Conservation (phyloP, 1,140 invertebrate genomes). For the Cherax quadricarinatus region DNA sequence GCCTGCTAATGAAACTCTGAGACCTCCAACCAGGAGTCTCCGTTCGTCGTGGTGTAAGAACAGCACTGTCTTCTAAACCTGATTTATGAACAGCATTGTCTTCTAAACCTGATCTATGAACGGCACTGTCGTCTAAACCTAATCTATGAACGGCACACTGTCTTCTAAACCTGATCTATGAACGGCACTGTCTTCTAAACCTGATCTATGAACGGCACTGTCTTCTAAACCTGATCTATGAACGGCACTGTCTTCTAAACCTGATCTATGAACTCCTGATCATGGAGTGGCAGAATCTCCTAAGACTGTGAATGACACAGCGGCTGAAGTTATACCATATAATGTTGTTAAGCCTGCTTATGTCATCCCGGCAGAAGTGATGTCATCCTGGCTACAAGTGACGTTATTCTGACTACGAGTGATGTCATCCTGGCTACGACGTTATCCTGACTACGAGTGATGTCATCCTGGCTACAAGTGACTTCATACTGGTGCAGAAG, state of each 20-base stretch:
- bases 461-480: background rate
- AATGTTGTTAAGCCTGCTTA: background rate
- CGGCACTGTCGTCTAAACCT: no score
- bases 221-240: background rate
- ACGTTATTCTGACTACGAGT: background rate
- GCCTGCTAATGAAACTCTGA: background rate
- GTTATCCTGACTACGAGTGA: background rate
- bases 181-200: no score
- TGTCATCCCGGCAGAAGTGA: background rate
- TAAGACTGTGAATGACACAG: no score
- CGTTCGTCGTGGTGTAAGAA: background rate
- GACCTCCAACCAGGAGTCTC: background rate
- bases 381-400: background rate
- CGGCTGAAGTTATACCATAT: no score
- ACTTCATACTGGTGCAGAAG: background rate
- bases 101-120: background rate
- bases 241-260: background rate
- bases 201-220: no score
- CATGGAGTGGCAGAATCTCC: no score
- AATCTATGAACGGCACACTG: no score
- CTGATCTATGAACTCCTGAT: background rate
- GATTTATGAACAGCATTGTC: no score
- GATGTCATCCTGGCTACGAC: background rate
- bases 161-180: background rate
- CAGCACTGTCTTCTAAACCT: no score